Base-by-base conservation (phyloP, 2,797 vertebrate genomes). In the Chaenodraco wilsoni region DNA sequence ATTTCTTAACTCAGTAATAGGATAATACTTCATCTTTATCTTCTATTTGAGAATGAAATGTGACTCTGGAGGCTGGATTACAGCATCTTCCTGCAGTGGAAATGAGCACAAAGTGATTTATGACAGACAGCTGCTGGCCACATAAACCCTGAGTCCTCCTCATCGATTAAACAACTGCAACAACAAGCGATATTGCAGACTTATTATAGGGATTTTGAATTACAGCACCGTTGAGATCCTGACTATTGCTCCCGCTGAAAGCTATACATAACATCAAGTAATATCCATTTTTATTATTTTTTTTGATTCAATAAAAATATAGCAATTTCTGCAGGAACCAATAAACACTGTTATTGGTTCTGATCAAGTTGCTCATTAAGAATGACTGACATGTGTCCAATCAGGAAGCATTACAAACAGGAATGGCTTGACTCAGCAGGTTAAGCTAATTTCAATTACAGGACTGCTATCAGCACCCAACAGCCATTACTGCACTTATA, bases 21-120 rank as follows among this genome's bases (percentile, higher is more conserved):
- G 1, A 65, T 19, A 12, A 13, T 1, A 3, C 50, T 31, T 68
- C 12, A 21, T 56, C 21, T 12, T 23, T 23, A 13, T 54, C 46
- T n/a, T 45, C 66, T 10, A 49, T 33, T 46, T 12, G 58, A 56
- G 9, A 56, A 65, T 74, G 37, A 69, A 63, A 67, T 52, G 33
- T 54, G 55, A 50, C 46, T 49, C 58, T 41, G 17, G 57, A 57
- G 63, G 60, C 52, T 74, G 55, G 50, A 37, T 67, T 59, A 3
- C 70, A 66, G 46, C 7, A 6, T 54, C 41, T 33, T 71, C 75
- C 78, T 67, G 67, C 49, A 14, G 71, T 57, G 63, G 70, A 79
- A 75, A 66, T 67, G 62, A 67, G 13, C 40, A 4, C 3, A 1
- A 37, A 48, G 54, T 84, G 69, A 66, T 84, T 86, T 65, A 84